Percentiles rank a stretch among this genome's conserved stretches.
Evolutionary conservation across 2,888 invertebrate genomes (phyloP).

Genomic region (Cryptus armator): DNA sequence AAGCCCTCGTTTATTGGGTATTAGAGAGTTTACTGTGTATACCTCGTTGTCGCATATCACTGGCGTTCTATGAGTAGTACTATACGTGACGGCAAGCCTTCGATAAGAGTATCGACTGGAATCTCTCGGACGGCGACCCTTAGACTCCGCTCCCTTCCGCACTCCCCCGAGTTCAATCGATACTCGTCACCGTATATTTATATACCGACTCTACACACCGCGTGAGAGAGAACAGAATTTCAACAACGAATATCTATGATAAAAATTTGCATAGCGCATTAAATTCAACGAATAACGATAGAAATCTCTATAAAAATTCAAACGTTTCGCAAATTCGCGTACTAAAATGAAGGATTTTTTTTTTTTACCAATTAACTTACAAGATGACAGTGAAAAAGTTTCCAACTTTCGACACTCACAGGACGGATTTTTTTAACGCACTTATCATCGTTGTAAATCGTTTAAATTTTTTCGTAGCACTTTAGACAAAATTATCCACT

Average conservation of each 20-base stretch:
- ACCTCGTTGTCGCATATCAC: conserved; percentile 8
- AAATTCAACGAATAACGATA: background rate
- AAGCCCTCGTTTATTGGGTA: conserved; percentile 16
- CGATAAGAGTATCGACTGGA: conserved; percentile 75
- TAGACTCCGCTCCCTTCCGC: conserved; percentile 69
- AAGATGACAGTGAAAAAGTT: background rate
- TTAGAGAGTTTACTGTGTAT: background rate
- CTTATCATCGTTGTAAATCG: conserved; percentile 20
- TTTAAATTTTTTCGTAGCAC: background rate
- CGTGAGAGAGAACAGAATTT: background rate
- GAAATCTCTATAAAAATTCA: background rate
- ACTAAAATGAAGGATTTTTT: background rate
- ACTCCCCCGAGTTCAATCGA: conserved; percentile 72
- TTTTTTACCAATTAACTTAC: background rate
- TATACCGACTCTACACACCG: conserved; percentile 58
- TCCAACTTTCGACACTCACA: conserved; percentile 13
- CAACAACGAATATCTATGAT: conserved; percentile 5
- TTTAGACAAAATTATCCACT: conserved; percentile 6
- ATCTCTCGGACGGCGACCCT: conserved; percentile 74
- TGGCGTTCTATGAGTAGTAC: background rate
- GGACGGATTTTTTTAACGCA: conserved; percentile 17
- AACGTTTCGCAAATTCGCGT: background rate
- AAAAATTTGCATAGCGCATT: background rate
- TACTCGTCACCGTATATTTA: conserved; percentile 75
- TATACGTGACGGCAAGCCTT: conserved; percentile 41